phyloP scores from a whole-genome alignment of 2,113 vertebrate genomes.

The Atrichornis clamosus region DNA sequence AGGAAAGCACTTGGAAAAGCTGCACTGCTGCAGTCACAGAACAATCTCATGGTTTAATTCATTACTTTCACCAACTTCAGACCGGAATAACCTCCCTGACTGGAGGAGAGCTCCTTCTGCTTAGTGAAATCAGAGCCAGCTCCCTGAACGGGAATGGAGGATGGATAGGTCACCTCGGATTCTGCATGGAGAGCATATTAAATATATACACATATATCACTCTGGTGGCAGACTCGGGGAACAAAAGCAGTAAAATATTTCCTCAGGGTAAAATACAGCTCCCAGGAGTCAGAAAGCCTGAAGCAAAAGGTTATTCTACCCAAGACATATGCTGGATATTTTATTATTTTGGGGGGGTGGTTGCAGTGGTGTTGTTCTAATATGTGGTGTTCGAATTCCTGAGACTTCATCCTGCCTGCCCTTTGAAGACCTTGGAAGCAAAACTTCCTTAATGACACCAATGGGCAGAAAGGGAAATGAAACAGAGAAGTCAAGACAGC shows the following conservation, averaged over 20 bases:
- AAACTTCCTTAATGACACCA: neutral
- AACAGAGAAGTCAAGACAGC: neutral
- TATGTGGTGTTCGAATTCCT: neutral
- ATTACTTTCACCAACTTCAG: neutral
- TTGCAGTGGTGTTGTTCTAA: neutral
- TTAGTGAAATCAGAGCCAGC: neutral
- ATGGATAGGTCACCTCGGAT: constrained; percentile 7
- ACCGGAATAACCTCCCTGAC: neutral
- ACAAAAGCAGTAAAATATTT: constrained; percentile 61
- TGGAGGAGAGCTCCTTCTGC: neutral
- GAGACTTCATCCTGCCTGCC: neutral
- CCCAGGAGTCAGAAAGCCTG: constrained; percentile 47
- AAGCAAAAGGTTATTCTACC: constrained; percentile 61
- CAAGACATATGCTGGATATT: constrained; percentile 21
- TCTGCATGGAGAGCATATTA: constrained; percentile 41
- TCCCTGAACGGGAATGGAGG: neutral
- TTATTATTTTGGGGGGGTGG: constrained; percentile 16
- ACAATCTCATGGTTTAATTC: neutral
- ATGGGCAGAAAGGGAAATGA: neutral
- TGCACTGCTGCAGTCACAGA: neutral
- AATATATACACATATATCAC: neutral
- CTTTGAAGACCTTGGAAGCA: constrained; percentile 12
- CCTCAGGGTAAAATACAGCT: constrained; percentile 56
- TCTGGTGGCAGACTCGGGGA: neutral
- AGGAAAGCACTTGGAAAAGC: neutral